Conservation (phyloP, 2,797 vertebrate species). For the Aselliscus stoliczkanus region DNA sequence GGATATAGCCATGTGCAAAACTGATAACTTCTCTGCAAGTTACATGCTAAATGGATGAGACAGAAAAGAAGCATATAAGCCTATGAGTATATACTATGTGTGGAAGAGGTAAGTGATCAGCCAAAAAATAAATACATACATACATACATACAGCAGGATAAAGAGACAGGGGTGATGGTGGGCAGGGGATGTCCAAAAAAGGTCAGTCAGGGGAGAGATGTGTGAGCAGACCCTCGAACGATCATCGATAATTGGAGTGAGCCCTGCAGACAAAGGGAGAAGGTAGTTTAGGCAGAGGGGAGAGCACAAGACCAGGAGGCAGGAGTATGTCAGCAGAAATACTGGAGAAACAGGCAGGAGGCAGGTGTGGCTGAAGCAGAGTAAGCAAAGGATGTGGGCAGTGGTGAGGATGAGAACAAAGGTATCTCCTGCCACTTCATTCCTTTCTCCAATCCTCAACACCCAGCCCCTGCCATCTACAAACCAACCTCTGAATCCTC, state of each 20-base stretch:
- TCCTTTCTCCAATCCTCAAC: neutral
- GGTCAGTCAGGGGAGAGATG: fast-evolving
- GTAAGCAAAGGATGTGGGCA: neutral
- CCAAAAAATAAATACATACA: no score
- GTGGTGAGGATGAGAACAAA: neutral
- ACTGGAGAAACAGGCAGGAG: neutral
- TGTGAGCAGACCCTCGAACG: neutral
- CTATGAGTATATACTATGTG: neutral
- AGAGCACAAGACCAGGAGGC: neutral
- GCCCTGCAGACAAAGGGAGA: neutral
- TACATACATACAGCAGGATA: neutral
- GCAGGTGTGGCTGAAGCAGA: neutral
- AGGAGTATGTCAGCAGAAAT: neutral
- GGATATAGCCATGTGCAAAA: neutral
- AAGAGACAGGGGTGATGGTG: neutral
- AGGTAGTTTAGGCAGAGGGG: neutral
- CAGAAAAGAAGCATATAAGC: neutral
- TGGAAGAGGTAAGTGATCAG: neutral
- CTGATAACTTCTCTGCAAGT: neutral
- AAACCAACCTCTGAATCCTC: neutral
- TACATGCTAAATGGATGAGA: neutral
- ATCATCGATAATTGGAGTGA: neutral
- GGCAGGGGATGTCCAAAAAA: neutral
- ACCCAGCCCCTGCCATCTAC: neutral
- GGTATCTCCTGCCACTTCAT: neutral